Evolutionary conservation across 30 jellyfish, hydroid and myxozoan species (phyloP).

Genomic region (Rhopilema esculentum): DNA sequence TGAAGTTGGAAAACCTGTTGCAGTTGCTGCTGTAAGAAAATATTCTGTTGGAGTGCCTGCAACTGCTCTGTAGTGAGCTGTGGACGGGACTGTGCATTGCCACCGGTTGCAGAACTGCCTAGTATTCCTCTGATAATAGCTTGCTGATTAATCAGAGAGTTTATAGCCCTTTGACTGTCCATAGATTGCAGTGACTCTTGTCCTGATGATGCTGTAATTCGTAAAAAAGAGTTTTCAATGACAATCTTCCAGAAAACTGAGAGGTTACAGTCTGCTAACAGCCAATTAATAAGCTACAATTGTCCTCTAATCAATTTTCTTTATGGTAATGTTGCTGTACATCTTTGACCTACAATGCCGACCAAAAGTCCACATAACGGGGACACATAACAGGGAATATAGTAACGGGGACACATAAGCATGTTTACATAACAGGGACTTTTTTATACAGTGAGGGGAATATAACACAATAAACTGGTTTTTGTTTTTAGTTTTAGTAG

Average conservation of each 20-base stretch:
- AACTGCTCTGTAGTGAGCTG: slow-evolving; percentile 47
- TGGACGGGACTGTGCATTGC: slow-evolving; percentile 7
- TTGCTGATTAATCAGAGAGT: slow-evolving; percentile 25
- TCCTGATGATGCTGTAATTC: slow-evolving; percentile 1
- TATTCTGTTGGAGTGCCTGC: slow-evolving; percentile 30
- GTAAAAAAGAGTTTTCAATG: background rate
- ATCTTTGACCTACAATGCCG: too few relatives aligned
- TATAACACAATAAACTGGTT: too few relatives aligned
- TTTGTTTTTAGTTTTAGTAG: too few relatives aligned
- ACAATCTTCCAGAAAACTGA: too few relatives aligned
- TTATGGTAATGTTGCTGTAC: too few relatives aligned
- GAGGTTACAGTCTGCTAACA: background rate
- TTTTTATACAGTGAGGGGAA: too few relatives aligned
- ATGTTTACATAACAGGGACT: too few relatives aligned
- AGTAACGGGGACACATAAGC: too few relatives aligned
- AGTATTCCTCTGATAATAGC: slow-evolving; percentile 47
- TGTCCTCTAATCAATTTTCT: too few relatives aligned
- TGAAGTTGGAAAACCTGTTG: slow-evolving; percentile 23
- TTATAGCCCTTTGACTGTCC: background rate
- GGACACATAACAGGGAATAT: too few relatives aligned
- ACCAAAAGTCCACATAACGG: too few relatives aligned
- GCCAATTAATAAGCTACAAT: too few relatives aligned
- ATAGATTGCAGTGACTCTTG: background rate
- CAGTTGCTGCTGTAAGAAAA: slow-evolving; percentile 30
- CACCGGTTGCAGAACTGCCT: slow-evolving; percentile 3